phyloP scores from a whole-genome alignment of 2,797 vertebrate species.

The Pyrrhura leucotis region DNA sequence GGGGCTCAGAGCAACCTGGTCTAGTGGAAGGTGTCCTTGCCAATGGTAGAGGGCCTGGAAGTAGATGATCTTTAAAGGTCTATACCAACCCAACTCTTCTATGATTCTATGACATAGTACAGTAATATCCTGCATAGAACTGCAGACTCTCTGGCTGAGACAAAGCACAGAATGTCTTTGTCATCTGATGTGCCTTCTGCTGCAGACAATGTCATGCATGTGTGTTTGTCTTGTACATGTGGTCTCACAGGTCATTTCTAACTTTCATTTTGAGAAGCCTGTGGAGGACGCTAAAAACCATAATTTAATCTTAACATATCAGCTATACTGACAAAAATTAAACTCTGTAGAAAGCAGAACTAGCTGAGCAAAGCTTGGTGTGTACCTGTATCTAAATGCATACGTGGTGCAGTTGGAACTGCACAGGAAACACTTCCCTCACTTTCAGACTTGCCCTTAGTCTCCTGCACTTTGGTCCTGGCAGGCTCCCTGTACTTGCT shows the following conservation, averaged over 20 bases:
- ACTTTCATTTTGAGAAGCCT: not conserved
- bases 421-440: not conserved
- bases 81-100: not conserved
- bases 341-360: not conserved
- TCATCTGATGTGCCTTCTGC: not conserved
- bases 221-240: not conserved
- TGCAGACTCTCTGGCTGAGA: not conserved
- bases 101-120: not conserved
- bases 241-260: not conserved
- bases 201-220: fast-evolving
- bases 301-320: not conserved
- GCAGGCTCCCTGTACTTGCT: not conserved
- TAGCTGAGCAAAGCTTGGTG: not conserved
- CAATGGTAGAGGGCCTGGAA: not conserved
- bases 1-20: not conserved
- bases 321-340: not conserved
- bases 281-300: not conserved
- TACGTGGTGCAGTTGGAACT: fast-evolving
- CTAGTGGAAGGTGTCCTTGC: not conserved
- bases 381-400: fast-evolving
- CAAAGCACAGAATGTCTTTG: not conserved
- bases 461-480: not conserved
- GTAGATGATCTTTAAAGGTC: not conserved
- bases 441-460: not conserved
- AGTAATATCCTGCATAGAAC: not conserved